Percentiles rank a stretch among this genome's conserved stretches.
Evolutionary conservation across 2,797 vertebrate genomes (phyloP).

Genomic region (Antrozous pallidus): DNA sequence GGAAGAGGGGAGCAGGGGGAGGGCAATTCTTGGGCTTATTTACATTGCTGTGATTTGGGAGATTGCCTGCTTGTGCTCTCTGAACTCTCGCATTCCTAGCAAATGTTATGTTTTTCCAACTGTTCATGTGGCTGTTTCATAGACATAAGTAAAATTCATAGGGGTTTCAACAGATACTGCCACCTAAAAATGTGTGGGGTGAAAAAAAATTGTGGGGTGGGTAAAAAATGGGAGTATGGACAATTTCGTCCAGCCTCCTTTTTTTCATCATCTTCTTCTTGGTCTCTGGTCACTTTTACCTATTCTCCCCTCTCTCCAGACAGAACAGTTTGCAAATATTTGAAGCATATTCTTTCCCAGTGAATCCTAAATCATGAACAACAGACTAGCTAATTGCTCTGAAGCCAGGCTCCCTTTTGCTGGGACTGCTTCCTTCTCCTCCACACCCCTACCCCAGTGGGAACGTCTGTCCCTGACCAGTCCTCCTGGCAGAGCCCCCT

Average conservation of each 20-base stretch:
- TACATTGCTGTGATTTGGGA: not conserved
- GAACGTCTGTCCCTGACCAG: not conserved
- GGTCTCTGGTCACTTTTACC: not conserved
- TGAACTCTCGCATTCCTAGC: not conserved
- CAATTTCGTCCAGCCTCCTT: not conserved
- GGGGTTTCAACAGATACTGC: not conserved
- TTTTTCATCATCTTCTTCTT: not conserved
- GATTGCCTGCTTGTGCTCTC: not conserved
- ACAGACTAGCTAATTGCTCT: not conserved
- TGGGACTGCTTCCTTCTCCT: not conserved
- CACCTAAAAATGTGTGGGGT: not conserved
- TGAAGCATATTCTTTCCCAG: not conserved
- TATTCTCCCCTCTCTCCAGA: not conserved
- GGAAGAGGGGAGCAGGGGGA: fast-evolving
- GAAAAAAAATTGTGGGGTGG: not conserved
- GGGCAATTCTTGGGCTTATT: not conserved
- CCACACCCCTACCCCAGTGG: fast-evolving
- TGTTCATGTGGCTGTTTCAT: not conserved
- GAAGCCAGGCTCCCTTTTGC: not conserved
- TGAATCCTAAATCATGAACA: not conserved
- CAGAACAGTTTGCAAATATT: not conserved
- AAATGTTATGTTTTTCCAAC: not conserved
- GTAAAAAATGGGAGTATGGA: not conserved
- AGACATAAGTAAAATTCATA: not conserved
- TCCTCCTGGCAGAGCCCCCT: not conserved